Evolutionary conservation across 1,140 invertebrate genomes (phyloP).

Genomic region (Asobara japonica): DNA sequence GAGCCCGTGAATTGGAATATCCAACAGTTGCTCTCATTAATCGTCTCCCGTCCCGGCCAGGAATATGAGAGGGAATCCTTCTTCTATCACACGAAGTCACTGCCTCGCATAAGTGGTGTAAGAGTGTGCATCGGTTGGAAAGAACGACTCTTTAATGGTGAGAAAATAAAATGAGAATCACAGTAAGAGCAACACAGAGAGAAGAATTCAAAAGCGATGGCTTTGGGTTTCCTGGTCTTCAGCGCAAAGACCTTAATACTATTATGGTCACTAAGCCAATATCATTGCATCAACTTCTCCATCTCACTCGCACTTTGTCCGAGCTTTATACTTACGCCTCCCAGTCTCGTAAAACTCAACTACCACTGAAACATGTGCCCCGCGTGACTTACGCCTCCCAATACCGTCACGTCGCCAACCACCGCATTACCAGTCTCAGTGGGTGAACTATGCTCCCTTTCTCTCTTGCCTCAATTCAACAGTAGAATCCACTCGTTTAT

Average conservation of each 20-base stretch:
- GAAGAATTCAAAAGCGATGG: constrained; percentile 47
- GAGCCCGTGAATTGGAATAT: no score
- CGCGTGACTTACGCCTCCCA: neutral
- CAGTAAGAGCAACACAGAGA: constrained; percentile 27
- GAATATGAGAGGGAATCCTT: no score
- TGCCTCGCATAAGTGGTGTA: no score
- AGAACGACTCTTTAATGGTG: constrained; percentile 4
- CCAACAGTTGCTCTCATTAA: no score
- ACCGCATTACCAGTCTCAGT: constrained; percentile 25
- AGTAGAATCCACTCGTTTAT: constrained; percentile 23
- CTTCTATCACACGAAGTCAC: no score
- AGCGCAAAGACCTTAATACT: neutral
- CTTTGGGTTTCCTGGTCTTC: constrained; percentile 26
- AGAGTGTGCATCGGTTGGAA: constrained; percentile 34
- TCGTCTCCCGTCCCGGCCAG: no score
- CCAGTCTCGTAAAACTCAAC: constrained; percentile 15
- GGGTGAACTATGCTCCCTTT: constrained; percentile 16
- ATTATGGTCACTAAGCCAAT: constrained; percentile 9
- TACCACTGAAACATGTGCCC: constrained; percentile 10
- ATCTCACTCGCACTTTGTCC: neutral
- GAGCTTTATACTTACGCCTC: constrained; percentile 1
- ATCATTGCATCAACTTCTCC: constrained; percentile 9
- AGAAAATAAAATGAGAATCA: constrained; percentile 39
- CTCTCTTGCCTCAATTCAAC: constrained; percentile 17
- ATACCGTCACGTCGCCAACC: constrained; percentile 15